phyloP scores from a whole-genome alignment of 2,888 invertebrate species.

The Capitulum mitella region DNA sequence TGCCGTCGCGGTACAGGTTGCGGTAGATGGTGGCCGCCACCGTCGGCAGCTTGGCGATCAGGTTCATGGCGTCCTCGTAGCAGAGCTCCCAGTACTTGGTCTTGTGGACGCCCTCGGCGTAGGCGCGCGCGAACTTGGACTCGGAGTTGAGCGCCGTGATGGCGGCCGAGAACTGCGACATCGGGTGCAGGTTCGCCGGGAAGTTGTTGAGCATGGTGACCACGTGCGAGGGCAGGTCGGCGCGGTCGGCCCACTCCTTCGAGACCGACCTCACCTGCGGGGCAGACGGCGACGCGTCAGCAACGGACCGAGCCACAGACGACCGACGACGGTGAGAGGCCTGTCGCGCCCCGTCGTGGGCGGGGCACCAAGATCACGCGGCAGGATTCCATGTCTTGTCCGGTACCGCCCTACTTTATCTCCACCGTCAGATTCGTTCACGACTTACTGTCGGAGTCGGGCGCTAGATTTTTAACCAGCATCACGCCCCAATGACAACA shows the following conservation, averaged over 20 bases:
- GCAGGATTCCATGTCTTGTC: too few relatives aligned
- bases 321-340: background rate
- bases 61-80: slow-evolving; percentile 89
- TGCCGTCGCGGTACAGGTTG: slow-evolving; percentile 75
- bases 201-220: slow-evolving; percentile 86
- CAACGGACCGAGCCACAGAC: background rate
- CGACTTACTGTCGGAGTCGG: too few relatives aligned
- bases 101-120: slow-evolving; percentile 78
- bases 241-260: slow-evolving; percentile 76
- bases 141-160: slow-evolving; percentile 86
- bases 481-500: too few relatives aligned
- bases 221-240: slow-evolving; percentile 87
- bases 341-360: too few relatives aligned
- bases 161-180: slow-evolving; percentile 89
- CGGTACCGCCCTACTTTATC: too few relatives aligned
- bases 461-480: too few relatives aligned
- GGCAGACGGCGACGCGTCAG: background rate
- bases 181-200: slow-evolving; percentile 81
- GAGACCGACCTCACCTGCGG: slow-evolving; percentile 53
- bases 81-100: slow-evolving; percentile 84
- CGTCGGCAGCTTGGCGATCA: slow-evolving; percentile 89
- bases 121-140: slow-evolving; percentile 84
- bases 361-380: too few relatives aligned
- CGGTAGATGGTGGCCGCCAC: slow-evolving; percentile 90
- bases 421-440: too few relatives aligned